phyloP scores from a whole-genome alignment of 2,797 vertebrate species.

The Sebastes trivittatus region DNA sequence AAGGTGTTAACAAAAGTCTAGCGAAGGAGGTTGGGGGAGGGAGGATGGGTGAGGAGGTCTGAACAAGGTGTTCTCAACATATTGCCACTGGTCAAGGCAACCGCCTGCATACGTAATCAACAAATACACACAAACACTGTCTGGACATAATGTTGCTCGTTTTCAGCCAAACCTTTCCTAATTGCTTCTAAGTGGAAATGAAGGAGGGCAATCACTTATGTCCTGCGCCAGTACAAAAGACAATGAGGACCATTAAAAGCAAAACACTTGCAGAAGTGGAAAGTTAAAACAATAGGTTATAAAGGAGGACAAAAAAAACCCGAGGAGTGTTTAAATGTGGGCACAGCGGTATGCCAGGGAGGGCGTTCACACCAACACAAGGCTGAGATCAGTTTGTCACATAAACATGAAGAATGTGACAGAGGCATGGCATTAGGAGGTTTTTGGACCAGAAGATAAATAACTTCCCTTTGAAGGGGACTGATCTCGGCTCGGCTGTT shows the following conservation, averaged over 20 bases:
- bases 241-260: slow-evolving; percentile 43
- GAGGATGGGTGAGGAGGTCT: slow-evolving; percentile 6
- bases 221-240: slow-evolving; percentile 34
- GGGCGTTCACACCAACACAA: slow-evolving; percentile 20
- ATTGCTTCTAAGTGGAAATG: slow-evolving; percentile 18
- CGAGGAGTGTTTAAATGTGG: slow-evolving; percentile 8
- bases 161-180: slow-evolving; percentile 41
- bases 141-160: slow-evolving; percentile 15
- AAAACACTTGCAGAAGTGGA: slow-evolving; percentile 42
- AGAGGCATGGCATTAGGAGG: slow-evolving; percentile 28
- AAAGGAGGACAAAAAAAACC: slow-evolving; percentile 36
- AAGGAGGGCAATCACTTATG: slow-evolving; percentile 26
- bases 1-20: slow-evolving; percentile 51
- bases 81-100: neutral
- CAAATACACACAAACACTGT: slow-evolving; percentile 19
- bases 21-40: neutral
- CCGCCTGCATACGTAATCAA: slow-evolving; percentile 15
- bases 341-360: neutral
- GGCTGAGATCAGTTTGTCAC: slow-evolving; percentile 52
- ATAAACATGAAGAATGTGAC: slow-evolving; percentile 71
- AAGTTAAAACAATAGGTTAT: slow-evolving; percentile 36
- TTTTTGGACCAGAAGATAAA: slow-evolving; percentile 20
- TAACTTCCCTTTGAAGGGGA: slow-evolving; percentile 3
- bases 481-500: slow-evolving; percentile 5
- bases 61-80: slow-evolving; percentile 37